phyloP scores from a whole-genome alignment of 2,113 vertebrate genomes.

The Paratilapia polleni region DNA sequence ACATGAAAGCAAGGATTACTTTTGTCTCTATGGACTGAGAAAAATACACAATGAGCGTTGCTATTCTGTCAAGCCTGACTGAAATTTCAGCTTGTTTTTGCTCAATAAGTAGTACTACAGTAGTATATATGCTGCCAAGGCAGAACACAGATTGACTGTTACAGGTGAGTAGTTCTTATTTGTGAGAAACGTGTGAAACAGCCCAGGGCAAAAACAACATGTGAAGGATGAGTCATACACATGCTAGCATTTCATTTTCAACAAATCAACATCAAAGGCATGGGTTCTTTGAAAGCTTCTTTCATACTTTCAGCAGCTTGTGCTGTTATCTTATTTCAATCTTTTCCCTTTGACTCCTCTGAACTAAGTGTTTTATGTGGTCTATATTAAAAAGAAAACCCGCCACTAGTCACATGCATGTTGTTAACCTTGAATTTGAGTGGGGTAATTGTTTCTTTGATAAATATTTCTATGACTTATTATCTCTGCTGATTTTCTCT shows the following conservation, averaged over 20 bases:
- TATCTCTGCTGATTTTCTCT: not conserved
- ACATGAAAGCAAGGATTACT: constrained; percentile 1
- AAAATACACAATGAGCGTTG: not conserved
- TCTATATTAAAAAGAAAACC: not conserved
- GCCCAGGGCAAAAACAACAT: not conserved
- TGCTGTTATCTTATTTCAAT: not conserved
- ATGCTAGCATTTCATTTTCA: not conserved
- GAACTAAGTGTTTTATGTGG: not conserved
- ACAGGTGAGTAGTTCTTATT: not conserved
- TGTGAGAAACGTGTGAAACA: not conserved
- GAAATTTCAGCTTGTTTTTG: not conserved
- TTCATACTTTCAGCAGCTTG: not conserved
- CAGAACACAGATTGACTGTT: not conserved
- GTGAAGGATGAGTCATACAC: constrained; percentile 9
- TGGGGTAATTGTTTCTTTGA: not conserved
- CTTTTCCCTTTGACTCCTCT: not conserved
- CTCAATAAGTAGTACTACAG: not conserved
- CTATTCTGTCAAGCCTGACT: not conserved
- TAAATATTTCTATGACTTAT: not conserved
- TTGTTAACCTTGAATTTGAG: not conserved
- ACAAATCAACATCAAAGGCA: constrained; percentile 20
- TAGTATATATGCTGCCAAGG: not conserved
- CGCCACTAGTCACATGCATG: not conserved
- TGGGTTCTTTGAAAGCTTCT: not conserved
- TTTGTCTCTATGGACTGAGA: not conserved